Evolutionary conservation across 2,113 vertebrate genomes (phyloP).

Genomic region (Trematomus loennbergii): DNA sequence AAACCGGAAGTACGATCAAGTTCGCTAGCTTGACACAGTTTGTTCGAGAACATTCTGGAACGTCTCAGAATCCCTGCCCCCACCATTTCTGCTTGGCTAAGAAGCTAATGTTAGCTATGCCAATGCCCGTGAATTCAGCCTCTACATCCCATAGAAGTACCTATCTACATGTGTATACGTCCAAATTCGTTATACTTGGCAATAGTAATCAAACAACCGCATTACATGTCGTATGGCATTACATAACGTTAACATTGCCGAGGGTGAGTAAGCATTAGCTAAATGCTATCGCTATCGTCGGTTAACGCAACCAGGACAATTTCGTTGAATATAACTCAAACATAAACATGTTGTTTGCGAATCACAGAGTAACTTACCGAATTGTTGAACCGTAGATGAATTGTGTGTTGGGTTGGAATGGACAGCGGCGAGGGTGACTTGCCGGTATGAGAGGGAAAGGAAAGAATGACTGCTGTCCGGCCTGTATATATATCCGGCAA

Average conservation of each 20-base stretch:
- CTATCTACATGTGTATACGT: fast-evolving
- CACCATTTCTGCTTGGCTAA: not conserved
- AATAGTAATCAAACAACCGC: fast-evolving
- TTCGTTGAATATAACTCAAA: fast-evolving
- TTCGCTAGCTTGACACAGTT: not conserved
- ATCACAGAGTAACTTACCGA: slow-evolving; percentile 44
- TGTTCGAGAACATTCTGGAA: slow-evolving; percentile 68
- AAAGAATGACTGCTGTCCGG: fast-evolving
- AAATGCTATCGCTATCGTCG: not conserved
- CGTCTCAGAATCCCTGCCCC: slow-evolving; percentile 26
- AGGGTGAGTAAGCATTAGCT: not conserved
- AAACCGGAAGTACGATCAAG: slow-evolving; percentile 22
- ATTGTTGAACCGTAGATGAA: not conserved
- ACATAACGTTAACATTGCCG: no score
- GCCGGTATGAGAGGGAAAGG: slow-evolving; percentile 69
- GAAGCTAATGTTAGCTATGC: not conserved
- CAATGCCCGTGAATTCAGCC: not conserved
- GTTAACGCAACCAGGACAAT: fast-evolving
- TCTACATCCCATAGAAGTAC: not conserved
- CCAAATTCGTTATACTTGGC: not conserved
- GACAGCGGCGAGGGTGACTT: slow-evolving; percentile 10
- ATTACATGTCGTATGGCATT: fast-evolving
- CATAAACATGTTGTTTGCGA: fast-evolving
- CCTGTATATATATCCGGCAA: slow-evolving; percentile 63
- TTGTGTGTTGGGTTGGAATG: slow-evolving; percentile 16